These are phyloP conservation scores for Dolichoris vasculosae DNA, from an alignment of 1,140 invertebrate species.

Conservation along the genomic window DNA sequence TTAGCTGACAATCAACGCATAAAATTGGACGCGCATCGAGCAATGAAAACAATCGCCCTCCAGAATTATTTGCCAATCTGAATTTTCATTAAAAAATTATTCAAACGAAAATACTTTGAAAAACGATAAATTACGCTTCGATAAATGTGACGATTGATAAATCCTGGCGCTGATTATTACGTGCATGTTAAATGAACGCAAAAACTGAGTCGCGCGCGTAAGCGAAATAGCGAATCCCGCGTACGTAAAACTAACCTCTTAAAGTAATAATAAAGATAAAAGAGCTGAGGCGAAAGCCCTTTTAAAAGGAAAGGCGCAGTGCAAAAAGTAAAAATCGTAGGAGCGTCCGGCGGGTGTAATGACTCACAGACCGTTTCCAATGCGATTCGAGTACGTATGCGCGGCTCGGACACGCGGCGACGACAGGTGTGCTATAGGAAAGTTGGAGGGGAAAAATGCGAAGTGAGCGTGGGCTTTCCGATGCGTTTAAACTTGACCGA, in stretches of 20 bases:
- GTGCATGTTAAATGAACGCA: not conserved
- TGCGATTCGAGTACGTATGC: not conserved
- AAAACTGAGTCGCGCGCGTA: not conserved
- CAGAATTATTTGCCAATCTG: not conserved
- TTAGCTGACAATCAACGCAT: too few relatives aligned
- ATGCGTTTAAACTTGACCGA: not conserved
- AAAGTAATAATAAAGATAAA: too few relatives aligned
- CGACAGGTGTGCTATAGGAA: not conserved
- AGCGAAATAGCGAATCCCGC: not conserved
- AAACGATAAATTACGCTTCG: not conserved
- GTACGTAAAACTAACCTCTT: not conserved
- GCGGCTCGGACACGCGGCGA: not conserved
- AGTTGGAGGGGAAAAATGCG: not conserved
- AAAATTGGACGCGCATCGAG: too few relatives aligned
- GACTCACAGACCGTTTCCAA: not conserved
- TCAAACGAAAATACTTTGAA: not conserved
- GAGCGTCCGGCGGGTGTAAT: not conserved
- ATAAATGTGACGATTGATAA: not conserved
- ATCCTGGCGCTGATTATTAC: not conserved
- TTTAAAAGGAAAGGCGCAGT: not conserved
- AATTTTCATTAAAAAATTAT: not conserved
- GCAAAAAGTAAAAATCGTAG: not conserved
- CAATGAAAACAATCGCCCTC: too few relatives aligned
- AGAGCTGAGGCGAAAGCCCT: not conserved
- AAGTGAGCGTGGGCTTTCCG: not conserved